A percentile compares a stretch with the other conserved stretches of the same genome.
Conservation (phyloP, 2,797 vertebrate genomes). For the Sphenodon punctatus region DNA sequence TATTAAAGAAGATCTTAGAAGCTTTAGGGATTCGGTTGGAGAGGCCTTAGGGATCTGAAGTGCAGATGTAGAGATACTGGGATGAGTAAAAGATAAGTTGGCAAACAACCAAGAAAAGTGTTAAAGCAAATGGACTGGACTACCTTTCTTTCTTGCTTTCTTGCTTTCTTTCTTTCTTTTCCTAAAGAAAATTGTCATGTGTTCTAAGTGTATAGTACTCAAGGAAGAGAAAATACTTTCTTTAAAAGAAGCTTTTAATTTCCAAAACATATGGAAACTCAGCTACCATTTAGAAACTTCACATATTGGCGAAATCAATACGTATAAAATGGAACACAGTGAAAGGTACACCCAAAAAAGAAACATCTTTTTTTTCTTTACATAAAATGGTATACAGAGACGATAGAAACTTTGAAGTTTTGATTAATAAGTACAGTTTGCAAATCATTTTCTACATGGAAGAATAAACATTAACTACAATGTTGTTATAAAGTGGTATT, state of each 20-base stretch:
- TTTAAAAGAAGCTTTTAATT: background rate
- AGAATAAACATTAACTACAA: background rate
- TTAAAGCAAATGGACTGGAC: background rate
- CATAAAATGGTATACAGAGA: background rate
- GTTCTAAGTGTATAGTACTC: background rate
- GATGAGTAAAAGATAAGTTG: background rate
- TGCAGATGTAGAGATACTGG: background rate
- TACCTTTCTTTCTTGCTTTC: background rate
- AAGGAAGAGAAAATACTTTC: background rate
- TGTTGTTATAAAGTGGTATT: too few relatives aligned
- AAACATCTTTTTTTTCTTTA: background rate
- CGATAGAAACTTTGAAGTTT: background rate
- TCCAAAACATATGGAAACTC: background rate
- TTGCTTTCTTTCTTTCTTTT: background rate
- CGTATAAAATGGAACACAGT: background rate
- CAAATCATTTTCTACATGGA: background rate
- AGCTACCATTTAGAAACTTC: background rate
- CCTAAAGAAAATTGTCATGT: background rate
- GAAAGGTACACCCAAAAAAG: background rate
- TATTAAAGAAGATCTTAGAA: slow-evolving; percentile 3
- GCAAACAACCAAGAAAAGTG: background rate
- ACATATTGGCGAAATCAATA: background rate
- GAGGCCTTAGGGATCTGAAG: background rate
- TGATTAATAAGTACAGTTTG: background rate
- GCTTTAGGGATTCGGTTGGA: background rate